Base-by-base conservation (phyloP, 1,140 invertebrate genomes). In the Prorops nasuta region DNA sequence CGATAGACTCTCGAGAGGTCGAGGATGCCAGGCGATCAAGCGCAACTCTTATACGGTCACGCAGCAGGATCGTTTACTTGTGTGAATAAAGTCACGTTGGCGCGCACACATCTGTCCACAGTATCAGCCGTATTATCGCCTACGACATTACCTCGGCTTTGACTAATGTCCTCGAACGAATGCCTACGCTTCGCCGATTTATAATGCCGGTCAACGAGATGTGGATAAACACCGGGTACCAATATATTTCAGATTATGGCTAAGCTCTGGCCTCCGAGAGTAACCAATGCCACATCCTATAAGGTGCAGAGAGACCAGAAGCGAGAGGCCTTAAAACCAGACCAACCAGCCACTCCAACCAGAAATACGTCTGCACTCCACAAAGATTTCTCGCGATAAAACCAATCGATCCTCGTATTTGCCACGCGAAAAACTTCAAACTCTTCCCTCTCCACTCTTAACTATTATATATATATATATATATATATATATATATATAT, bases 221-320 rank as follows among this genome's bases (percentile, higher is more conserved):
- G 71, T 72, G 71, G 72, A 73, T 71, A 74, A 76, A 76, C 74
- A 75, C 63, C 66, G 64, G 63, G 66, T 66, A 72, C 74, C 72
- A 70, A 77, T 77, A 76, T 74, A 76, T 76, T 74, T 74, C 71
- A 76, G 74, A 77, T 77, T 77, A 77, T 74, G 61, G 66, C 71
- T 72, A 74, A 77, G 71, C 66, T 60, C 38, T 24, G 51, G 45
- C 44, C 24, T 35, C 14, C 52, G n/a, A n/a, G n/a, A n/a, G n/a
- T n/a, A n/a, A n/a, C n/a, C n/a, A n/a, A n/a, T n/a, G n/a, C n/a
- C n/a, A n/a, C n/a, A n/a, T n/a, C n/a, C n/a, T n/a, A n/a, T n/a
- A 39, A 39, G 15, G 1, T 14, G 8, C 12, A 38, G 8, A 38
- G 22, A 54, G n/a, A 22, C 32, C 44, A 32, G 8, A 14, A 41